These are phyloP conservation scores for Sarcophaga rosellei DNA, from an alignment of 2,888 invertebrate genomes.

Conservation along the genomic window DNA sequence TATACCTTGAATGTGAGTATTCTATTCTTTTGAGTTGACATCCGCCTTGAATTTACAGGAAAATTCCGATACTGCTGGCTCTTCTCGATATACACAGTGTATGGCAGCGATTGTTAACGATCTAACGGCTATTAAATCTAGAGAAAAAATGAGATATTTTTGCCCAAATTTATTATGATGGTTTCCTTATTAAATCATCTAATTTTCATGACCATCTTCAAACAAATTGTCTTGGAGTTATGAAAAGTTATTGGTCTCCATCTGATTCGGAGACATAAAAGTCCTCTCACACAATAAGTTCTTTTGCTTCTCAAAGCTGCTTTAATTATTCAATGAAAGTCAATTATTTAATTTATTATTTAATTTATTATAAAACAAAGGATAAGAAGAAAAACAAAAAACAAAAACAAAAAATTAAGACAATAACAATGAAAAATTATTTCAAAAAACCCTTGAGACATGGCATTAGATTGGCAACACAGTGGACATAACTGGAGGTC, in stretches of 20 bases:
- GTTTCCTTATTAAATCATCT: rapidly evolving
- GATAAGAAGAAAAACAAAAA: not conserved
- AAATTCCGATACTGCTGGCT: too few relatives aligned
- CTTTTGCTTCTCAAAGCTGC: not conserved
- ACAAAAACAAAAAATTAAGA: not conserved
- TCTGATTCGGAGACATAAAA: not conserved
- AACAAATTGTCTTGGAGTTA: not conserved
- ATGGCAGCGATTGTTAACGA: too few relatives aligned
- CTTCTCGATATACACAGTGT: too few relatives aligned
- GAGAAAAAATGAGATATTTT: too few relatives aligned
- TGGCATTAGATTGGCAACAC: not conserved
- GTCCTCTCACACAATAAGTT: too few relatives aligned
- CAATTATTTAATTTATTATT: constrained; percentile 36
- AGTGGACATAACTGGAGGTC: not conserved
- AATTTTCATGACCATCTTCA: too few relatives aligned
- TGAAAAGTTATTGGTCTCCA: not conserved
- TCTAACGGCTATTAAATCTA: too few relatives aligned
- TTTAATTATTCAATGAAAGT: constrained; percentile 14
- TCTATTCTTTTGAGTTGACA: too few relatives aligned
- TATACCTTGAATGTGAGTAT: too few relatives aligned
- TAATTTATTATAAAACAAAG: not conserved
- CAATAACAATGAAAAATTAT: not conserved
- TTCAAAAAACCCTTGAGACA: not conserved
- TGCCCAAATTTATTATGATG: too few relatives aligned
- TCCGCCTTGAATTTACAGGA: too few relatives aligned